These are phyloP conservation scores for Myotis daubentonii DNA, from an alignment of 2,797 vertebrate species.

Conservation along the genomic window DNA sequence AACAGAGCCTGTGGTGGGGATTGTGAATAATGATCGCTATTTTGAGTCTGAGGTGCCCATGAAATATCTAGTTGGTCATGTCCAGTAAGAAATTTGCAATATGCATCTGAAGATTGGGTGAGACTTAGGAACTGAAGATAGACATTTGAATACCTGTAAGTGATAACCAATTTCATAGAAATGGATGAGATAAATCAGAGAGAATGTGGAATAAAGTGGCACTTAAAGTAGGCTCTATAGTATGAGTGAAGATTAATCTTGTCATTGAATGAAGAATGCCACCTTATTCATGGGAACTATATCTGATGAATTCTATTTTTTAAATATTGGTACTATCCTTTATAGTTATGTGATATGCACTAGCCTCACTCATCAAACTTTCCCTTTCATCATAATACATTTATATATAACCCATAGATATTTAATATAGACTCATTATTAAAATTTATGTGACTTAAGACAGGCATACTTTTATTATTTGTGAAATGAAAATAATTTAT, in stretches of 20 bases:
- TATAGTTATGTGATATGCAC: background rate
- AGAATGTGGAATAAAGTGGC: background rate
- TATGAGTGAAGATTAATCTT: background rate
- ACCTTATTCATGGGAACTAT: background rate
- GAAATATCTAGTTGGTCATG: background rate
- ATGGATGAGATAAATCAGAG: background rate
- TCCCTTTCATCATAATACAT: background rate
- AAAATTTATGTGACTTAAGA: background rate
- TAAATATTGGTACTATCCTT: background rate
- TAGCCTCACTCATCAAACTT: background rate
- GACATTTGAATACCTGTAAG: background rate
- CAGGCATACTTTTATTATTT: background rate
- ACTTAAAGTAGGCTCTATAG: background rate
- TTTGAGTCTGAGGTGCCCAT: background rate
- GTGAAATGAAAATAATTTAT: background rate
- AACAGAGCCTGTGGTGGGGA: background rate
- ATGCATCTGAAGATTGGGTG: background rate
- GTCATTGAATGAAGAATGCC: background rate
- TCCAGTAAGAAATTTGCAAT: background rate
- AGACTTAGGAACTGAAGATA: background rate
- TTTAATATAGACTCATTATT: background rate
- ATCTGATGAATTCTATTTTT: background rate
- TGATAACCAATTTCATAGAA: background rate
- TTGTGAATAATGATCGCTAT: background rate
- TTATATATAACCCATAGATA: background rate